Conservation (phyloP, 1,140 invertebrate genomes). For the Andricus grossulariae region DNA sequence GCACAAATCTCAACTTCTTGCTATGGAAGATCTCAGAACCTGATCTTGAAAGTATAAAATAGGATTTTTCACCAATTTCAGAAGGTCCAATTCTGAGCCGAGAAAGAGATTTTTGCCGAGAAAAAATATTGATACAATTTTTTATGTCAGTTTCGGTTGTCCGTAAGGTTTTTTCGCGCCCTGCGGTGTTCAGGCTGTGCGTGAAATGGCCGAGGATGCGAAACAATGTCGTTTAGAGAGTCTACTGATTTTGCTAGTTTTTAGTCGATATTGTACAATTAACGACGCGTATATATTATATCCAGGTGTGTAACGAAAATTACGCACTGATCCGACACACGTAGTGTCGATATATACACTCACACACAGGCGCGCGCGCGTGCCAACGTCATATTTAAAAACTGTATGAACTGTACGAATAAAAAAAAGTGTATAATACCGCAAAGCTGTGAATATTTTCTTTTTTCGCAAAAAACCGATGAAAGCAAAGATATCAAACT, state of each 20-base stretch:
- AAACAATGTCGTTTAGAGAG: constrained; percentile 22
- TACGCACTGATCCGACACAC: constrained; percentile 22
- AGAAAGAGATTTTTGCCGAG: too few species aligned
- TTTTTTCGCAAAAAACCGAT: constrained; percentile 11
- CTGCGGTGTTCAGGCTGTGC: constrained; percentile 21
- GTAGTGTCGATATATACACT: constrained; percentile 1
- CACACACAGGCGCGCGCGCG: constrained; percentile 12
- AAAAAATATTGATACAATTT: neutral
- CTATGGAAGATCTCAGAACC: too few species aligned
- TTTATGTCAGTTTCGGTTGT: neutral
- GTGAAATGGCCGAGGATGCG: neutral
- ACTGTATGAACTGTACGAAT: constrained; percentile 1
- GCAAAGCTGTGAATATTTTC: constrained; percentile 27
- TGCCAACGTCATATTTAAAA: constrained; percentile 17
- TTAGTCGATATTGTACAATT: constrained; percentile 24
- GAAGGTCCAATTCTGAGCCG: too few species aligned
- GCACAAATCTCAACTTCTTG: neutral
- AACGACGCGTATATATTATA: constrained; percentile 21
- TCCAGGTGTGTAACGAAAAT: constrained; percentile 20
- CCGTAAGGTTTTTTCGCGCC: constrained; percentile 15
- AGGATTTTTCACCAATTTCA: too few species aligned
- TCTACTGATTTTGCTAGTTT: constrained; percentile 26
- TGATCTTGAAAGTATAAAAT: too few species aligned
- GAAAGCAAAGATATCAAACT: constrained; percentile 21
- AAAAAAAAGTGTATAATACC: constrained; percentile 26